These are phyloP conservation scores for Baryphthengus martii DNA, from an alignment of 2,113 vertebrate genomes.

Conservation along the genomic window DNA sequence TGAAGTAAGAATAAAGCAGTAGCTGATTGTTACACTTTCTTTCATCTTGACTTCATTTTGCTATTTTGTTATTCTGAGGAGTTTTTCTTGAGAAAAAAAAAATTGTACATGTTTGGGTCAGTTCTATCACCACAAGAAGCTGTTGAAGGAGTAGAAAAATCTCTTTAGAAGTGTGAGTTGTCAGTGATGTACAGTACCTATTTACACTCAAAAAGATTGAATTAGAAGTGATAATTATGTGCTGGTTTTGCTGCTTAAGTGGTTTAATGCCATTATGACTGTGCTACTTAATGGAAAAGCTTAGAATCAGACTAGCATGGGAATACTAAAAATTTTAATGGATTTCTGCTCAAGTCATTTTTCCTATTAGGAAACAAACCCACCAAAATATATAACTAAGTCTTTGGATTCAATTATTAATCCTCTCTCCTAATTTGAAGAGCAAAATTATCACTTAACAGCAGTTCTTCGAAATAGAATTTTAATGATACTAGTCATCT, in stretches of 20 bases:
- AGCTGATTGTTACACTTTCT: not conserved
- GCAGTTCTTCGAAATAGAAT: constrained; percentile 31
- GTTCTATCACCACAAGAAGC: not conserved
- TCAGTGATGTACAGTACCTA: constrained; percentile 26
- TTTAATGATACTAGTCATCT: constrained; percentile 30
- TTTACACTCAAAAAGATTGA: not conserved
- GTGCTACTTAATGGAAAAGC: constrained; percentile 48
- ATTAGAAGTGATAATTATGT: constrained; percentile 56
- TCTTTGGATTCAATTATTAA: constrained; percentile 49
- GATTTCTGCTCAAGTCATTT: constrained; percentile 39
- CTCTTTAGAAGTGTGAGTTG: constrained; percentile 3
- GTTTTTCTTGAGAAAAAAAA: not conserved
- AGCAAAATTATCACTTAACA: constrained; percentile 34
- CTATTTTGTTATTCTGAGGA: not conserved
- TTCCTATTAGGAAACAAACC: constrained; percentile 43
- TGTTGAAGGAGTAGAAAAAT: not conserved
- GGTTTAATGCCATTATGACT: constrained; percentile 45
- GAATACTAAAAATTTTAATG: constrained; percentile 48
- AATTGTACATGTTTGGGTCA: not conserved
- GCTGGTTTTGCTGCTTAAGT: constrained; percentile 49
- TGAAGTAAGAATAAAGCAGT: not conserved
- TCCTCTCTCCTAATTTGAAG: constrained; percentile 22
- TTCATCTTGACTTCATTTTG: not conserved
- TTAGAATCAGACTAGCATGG: constrained; percentile 36
- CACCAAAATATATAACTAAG: constrained; percentile 19